Conservation (phyloP, 2,797 vertebrate genomes). For the Etheostoma nigrum region DNA sequence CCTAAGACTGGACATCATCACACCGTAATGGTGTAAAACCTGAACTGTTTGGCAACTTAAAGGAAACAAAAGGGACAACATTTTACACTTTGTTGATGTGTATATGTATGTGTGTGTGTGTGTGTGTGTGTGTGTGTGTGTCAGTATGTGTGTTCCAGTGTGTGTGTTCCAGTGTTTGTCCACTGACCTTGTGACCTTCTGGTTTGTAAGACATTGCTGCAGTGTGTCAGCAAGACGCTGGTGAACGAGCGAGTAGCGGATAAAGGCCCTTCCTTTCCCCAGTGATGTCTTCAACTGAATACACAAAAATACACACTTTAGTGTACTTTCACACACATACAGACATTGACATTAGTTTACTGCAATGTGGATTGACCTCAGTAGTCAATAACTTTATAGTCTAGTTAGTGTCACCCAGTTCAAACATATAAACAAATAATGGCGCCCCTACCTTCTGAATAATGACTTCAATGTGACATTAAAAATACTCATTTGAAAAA, state of each 20-base stretch:
- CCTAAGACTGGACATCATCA: neutral
- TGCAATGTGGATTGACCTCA: neutral
- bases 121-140: neutral
- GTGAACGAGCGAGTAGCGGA: slow-evolving; percentile 95
- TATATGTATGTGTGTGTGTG: neutral
- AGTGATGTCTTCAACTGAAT: slow-evolving; percentile 93
- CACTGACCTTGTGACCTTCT: slow-evolving; percentile 91
- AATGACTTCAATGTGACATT: neutral
- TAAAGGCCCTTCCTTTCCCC: slow-evolving; percentile 95
- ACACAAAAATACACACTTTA: slow-evolving; percentile 45
- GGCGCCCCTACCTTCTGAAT: neutral
- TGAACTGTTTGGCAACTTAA: fast-evolving
- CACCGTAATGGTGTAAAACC: neutral
- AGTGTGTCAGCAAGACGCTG: slow-evolving; percentile 96
- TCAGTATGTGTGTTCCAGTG: neutral
- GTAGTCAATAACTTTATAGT: neutral
- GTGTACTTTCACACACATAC: neutral
- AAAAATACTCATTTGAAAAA: neutral
- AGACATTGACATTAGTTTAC: slow-evolving; percentile 9
- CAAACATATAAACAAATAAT: neutral
- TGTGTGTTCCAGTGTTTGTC: neutral
- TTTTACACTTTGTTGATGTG: neutral
- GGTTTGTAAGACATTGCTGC: slow-evolving; percentile 96
- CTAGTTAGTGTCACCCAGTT: slow-evolving; percentile 3
- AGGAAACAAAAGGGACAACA: neutral